These are phyloP conservation scores for Umimayanthus kanabou DNA, from an alignment of 92 coral and sea anemone species.

Conservation along the genomic window DNA sequence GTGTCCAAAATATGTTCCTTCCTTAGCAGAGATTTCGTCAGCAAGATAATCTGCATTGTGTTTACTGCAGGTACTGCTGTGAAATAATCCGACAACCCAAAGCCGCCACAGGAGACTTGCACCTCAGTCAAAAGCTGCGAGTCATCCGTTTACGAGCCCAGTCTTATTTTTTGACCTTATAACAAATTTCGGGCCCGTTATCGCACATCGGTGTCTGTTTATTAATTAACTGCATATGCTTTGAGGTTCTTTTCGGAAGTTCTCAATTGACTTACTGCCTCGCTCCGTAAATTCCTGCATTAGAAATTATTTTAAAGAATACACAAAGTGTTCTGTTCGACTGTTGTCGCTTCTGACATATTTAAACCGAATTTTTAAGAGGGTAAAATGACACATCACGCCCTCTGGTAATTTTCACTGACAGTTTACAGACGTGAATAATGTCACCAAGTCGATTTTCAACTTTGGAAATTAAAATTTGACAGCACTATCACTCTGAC, in stretches of 20 bases:
- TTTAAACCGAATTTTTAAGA: not conserved
- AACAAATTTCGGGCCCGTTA: not conserved
- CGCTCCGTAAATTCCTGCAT: conserved; percentile 1
- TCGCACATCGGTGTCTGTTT: conserved; percentile 4
- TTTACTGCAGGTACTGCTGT: not conserved
- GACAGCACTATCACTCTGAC: not conserved
- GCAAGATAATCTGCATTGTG: not conserved
- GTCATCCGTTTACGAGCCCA: not conserved
- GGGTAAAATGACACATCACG: conserved; percentile 20
- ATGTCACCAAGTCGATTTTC: conserved; percentile 1
- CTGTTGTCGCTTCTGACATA: not conserved
- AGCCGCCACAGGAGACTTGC: not conserved
- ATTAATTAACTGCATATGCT: conserved; percentile 26
- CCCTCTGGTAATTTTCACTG: not conserved
- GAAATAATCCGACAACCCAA: not conserved
- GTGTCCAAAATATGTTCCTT: not conserved
- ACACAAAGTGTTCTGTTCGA: not conserved
- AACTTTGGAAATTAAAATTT: conserved; percentile 1
- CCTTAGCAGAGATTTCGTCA: not conserved
- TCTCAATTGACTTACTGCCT: conserved; percentile 21
- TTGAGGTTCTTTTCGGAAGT: conserved; percentile 26
- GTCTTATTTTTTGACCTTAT: not conserved
- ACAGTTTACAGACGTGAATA: not conserved
- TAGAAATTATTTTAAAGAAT: not conserved
- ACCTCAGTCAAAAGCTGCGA: not conserved